Evolutionary conservation across 2,113 vertebrate genomes (phyloP), one percentile per base, ranked within the genome.

Genomic region (Silurus asotus): DNA sequence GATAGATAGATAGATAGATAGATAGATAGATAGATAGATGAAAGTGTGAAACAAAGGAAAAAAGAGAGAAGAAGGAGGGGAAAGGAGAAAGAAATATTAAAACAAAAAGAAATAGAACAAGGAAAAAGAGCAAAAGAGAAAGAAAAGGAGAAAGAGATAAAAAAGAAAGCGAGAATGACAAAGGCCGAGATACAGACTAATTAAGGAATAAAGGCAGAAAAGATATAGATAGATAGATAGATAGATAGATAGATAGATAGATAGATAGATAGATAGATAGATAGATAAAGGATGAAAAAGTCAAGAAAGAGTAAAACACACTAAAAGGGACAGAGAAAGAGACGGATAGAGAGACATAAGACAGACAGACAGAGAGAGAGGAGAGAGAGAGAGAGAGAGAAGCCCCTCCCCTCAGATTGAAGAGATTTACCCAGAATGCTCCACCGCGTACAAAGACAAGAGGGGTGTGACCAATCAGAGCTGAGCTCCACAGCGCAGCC

Each of bases 401-500:
- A 64, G 81, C 74, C 83, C 82, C 88, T 83, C 86, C 86, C 83
- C 91, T 93, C 93, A 95, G 93, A 94, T 92, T 94, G 92, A 91
- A 89, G 85, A 92, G 92, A 93, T 92, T 94, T 95, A 93, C 94
- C 95, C 95, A 95, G 93, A 93, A 96, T 95, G 90, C 95, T 90
- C 93, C 77, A 90, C 92, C 92, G 91, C 92, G 92, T 93, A 94
- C 94, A 95, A 95, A 95, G 95, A 95, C 94, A 94, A 94, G 93
- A 95, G 94, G 94, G 95, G 95, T 94, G 94, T 96, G 94, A 95
- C 95, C 94, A 96, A 95, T 96, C 95, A 94, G 93, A 94, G 87
- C 91, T 93, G 91, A 92, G 94, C 92, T 91, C 37, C 92, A 87
- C 91, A 92, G 92, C 91, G 92, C 94, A 91, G 92, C 86, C 91